Percentiles rank a stretch among this genome's conserved stretches.
phyloP scores from a whole-genome alignment of 2,888 invertebrate genomes.

The Pterobdella sp. region DNA sequence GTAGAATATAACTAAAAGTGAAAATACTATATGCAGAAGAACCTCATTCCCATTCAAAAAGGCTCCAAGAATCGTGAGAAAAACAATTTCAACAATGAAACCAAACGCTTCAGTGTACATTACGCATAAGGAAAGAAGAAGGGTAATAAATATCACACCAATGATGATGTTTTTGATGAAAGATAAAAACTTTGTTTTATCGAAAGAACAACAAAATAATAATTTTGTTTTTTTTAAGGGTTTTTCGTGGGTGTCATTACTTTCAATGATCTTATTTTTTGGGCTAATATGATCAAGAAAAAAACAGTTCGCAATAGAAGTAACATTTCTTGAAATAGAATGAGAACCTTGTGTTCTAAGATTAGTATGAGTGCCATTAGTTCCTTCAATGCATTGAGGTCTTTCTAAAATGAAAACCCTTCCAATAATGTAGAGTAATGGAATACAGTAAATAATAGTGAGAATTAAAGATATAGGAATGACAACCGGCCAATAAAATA shows the following conservation, averaged over 20 bases:
- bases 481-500: conserved; percentile 36
- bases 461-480: conserved; percentile 35
- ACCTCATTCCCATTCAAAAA: conserved; percentile 47
- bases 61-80: conserved; percentile 49
- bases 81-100: conserved; percentile 44
- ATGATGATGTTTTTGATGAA: conserved; percentile 30
- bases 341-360: not conserved
- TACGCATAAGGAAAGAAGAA: conserved; percentile 37
- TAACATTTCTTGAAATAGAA: conserved; percentile 34
- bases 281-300: conserved; percentile 38
- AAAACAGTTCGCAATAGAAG: conserved; percentile 36
- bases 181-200: conserved; percentile 19
- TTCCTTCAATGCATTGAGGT: conserved; percentile 30
- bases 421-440: conserved; percentile 36
- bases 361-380: conserved; percentile 21
- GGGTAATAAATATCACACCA: conserved; percentile 33
- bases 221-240: conserved; percentile 14
- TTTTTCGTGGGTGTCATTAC: conserved; percentile 3
- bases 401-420: conserved; percentile 34
- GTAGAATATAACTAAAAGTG: conserved; percentile 45
- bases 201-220: conserved; percentile 23
- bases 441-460: conserved; percentile 36
- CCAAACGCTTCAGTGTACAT: conserved; percentile 46
- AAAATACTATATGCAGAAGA: conserved; percentile 46
- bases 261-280: not conserved